phyloP scores from a whole-genome alignment of 2,888 invertebrate species.

The Hirtodrosophila cameraria region DNA sequence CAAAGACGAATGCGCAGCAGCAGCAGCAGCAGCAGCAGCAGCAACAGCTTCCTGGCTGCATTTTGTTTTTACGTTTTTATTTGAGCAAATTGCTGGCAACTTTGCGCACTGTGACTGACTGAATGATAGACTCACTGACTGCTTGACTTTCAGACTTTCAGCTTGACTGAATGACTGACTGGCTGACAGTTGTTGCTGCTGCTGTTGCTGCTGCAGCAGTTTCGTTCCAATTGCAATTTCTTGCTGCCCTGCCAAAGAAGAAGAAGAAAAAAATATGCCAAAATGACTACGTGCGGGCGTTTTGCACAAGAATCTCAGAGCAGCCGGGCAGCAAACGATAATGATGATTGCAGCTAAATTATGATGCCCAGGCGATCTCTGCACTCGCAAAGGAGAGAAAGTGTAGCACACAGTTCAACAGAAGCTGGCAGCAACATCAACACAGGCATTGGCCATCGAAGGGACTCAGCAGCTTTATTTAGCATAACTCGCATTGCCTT shows the following conservation, averaged over 20 bases:
- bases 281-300: constrained; percentile 78
- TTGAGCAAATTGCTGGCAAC: constrained; percentile 80
- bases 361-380: constrained; percentile 73
- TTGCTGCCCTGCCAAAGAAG: constrained; percentile 39
- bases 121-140: constrained; percentile 77
- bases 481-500: constrained; percentile 63
- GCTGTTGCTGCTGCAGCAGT: constrained; percentile 23
- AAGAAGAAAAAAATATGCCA: constrained; percentile 45
- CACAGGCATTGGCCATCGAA: constrained; percentile 50
- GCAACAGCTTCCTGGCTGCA: constrained; percentile 57
- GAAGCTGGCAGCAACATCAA: constrained; percentile 77
- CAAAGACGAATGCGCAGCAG: constrained; percentile 74
- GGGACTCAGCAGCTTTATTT: constrained; percentile 48
- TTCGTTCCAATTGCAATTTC: constrained; percentile 55
- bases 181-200: constrained; percentile 63
- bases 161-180: constrained; percentile 73
- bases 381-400: constrained; percentile 52
- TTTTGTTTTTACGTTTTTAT: constrained; percentile 78
- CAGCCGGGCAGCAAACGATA: constrained; percentile 72
- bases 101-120: constrained; percentile 75
- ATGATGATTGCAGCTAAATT: constrained; percentile 84
- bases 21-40: constrained; percentile 8
- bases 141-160: constrained; percentile 60
- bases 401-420: constrained; percentile 70
- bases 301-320: constrained; percentile 61